phyloP scores from a whole-genome alignment of 2,888 invertebrate genomes.

The Polyploca ridens region DNA sequence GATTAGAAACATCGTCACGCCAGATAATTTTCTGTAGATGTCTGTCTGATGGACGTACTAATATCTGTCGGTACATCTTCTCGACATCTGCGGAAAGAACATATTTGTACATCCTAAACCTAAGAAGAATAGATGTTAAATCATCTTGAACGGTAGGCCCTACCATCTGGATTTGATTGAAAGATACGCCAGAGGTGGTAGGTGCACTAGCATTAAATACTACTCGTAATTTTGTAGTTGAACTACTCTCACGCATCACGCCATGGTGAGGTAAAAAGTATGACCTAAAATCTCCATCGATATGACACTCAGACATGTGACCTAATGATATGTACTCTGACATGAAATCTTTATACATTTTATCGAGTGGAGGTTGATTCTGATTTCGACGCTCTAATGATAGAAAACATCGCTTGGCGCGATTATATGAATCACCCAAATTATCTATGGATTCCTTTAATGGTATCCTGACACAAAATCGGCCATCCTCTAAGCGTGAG shows the following conservation, averaged over 20 bases:
- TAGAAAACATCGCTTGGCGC: not conserved
- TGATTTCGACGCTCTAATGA: not conserved
- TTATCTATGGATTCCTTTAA: not conserved
- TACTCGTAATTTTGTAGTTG: not conserved
- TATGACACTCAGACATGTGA: conserved; percentile 1
- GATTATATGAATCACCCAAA: not conserved
- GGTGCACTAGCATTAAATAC: conserved; percentile 9
- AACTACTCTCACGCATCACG: conserved; percentile 1
- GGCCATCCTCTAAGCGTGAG: not conserved
- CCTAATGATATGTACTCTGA: not conserved
- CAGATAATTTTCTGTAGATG: too few relatives aligned
- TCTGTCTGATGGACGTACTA: too few relatives aligned
- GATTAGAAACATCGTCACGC: too few relatives aligned
- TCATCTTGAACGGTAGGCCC: too few relatives aligned
- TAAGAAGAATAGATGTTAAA: too few relatives aligned
- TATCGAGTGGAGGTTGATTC: not conserved
- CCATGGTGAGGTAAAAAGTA: conserved; percentile 7
- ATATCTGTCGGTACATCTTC: too few relatives aligned
- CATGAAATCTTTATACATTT: too few relatives aligned
- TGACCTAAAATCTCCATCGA: too few relatives aligned
- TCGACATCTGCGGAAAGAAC: too few relatives aligned
- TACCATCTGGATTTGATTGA: too few relatives aligned
- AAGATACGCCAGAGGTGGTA: too few relatives aligned
- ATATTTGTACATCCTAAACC: too few relatives aligned
- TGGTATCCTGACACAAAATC: not conserved